These are phyloP conservation scores for Cygnus atratus DNA, from an alignment of 2,113 vertebrate species.

Conservation along the genomic window DNA sequence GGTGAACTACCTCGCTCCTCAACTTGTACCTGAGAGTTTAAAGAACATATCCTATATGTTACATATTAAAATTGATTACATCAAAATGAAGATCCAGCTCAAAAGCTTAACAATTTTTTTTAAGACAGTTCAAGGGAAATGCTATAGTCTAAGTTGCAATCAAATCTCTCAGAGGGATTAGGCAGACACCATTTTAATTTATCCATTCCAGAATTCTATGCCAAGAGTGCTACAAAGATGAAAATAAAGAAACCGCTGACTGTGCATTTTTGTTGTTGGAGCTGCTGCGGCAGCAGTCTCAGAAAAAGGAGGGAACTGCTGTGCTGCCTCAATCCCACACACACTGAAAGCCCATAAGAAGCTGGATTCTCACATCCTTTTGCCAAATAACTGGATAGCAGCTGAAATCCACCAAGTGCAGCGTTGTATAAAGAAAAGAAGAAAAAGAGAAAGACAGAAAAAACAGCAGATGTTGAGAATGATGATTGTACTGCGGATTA, in stretches of 20 bases:
- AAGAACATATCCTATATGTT: background rate
- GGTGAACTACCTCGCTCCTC: background rate
- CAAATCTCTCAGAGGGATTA: slow-evolving; percentile 67
- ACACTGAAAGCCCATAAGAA: slow-evolving; percentile 36
- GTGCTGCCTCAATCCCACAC: background rate
- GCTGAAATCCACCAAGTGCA: slow-evolving; percentile 43
- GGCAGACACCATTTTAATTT: slow-evolving; percentile 71
- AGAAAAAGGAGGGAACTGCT: slow-evolving; percentile 33
- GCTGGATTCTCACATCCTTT: slow-evolving; percentile 24
- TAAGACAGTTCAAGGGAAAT: slow-evolving; percentile 55
- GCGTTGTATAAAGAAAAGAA: slow-evolving; percentile 13
- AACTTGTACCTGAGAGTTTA: background rate
- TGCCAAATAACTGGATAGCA: slow-evolving; percentile 55
- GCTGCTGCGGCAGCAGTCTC: slow-evolving; percentile 40
- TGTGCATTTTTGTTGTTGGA: slow-evolving; percentile 54
- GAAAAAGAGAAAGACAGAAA: background rate
- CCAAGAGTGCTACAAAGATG: slow-evolving; percentile 60
- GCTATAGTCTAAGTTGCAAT: slow-evolving; percentile 24
- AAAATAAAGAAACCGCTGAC: slow-evolving; percentile 70
- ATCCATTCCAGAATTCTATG: slow-evolving; percentile 47
- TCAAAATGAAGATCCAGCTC: slow-evolving; percentile 23
- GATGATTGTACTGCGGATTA: slow-evolving; percentile 8
- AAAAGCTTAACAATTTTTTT: slow-evolving; percentile 14
- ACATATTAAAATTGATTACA: slow-evolving; percentile 23
- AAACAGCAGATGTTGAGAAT: slow-evolving; percentile 27